Conservation (phyloP, 2,797 vertebrate species). For the Odontamblyopus lacepedii region DNA sequence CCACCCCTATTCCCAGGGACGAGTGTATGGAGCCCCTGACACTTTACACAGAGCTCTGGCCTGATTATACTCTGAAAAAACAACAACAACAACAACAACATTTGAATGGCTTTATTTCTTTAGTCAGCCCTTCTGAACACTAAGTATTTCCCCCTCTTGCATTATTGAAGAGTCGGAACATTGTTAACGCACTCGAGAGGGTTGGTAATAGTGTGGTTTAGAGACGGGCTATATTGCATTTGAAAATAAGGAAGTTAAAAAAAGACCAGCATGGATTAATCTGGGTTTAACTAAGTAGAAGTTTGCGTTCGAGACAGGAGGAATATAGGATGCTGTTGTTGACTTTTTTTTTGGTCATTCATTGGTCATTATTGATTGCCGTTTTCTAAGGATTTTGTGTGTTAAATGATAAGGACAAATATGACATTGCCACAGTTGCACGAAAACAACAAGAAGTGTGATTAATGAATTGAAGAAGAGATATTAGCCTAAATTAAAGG, state of each 20-base stretch:
- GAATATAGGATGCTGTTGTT: too few relatives aligned
- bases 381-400: too few relatives aligned
- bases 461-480: too few relatives aligned
- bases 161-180: conserved; percentile 35
- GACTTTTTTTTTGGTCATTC: too few relatives aligned
- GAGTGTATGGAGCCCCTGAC: conserved; percentile 65
- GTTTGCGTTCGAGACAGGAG: too few relatives aligned
- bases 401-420: too few relatives aligned
- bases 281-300: too few relatives aligned
- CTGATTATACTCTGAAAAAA: conserved; percentile 50
- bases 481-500: too few relatives aligned
- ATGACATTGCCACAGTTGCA: too few relatives aligned
- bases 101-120: conserved; percentile 57
- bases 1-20: conserved; percentile 61
- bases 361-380: too few relatives aligned
- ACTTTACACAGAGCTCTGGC: conserved; percentile 66
- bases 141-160: conserved; percentile 25
- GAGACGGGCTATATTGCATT: conserved; percentile 10
- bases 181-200: conserved; percentile 3
- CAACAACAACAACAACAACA: conserved; percentile 8
- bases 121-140: conserved; percentile 29
- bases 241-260: background rate
- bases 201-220: conserved; percentile 19
- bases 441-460: too few relatives aligned
- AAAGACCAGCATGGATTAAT: too few relatives aligned